phyloP scores from a whole-genome alignment of 1,140 invertebrate genomes.

The Oedothorax gibbosus region DNA sequence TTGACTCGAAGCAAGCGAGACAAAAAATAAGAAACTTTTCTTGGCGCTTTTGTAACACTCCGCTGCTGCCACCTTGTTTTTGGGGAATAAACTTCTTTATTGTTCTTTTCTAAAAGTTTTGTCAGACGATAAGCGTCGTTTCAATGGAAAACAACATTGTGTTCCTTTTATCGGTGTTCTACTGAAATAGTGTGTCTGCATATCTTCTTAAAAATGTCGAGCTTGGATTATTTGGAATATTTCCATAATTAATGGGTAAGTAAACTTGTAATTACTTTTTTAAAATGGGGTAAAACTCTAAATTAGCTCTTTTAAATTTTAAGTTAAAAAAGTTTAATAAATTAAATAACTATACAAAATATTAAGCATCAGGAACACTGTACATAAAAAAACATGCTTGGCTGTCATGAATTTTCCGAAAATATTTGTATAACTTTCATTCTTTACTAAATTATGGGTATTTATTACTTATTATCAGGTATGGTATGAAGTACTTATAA shows the following conservation, averaged over 20 bases:
- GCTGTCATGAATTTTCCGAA: too few relatives aligned
- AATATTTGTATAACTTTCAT: too few relatives aligned
- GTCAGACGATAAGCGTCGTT: slow-evolving; percentile 18
- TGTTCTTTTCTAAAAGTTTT: neutral
- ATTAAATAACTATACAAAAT: too few relatives aligned
- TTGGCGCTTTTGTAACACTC: neutral
- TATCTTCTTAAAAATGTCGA: slow-evolving; percentile 9
- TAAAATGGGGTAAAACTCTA: too few relatives aligned
- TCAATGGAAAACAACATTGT: slow-evolving; percentile 22
- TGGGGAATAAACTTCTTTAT: slow-evolving; percentile 22
- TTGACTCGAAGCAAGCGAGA: slow-evolving; percentile 2
- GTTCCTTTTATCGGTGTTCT: neutral
- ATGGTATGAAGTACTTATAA: too few relatives aligned
- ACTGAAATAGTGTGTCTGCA: neutral
- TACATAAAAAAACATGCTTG: too few relatives aligned
- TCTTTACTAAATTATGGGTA: too few relatives aligned
- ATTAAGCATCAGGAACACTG: too few relatives aligned
- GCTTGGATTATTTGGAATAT: slow-evolving; percentile 35
- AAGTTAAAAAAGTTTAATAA: too few relatives aligned
- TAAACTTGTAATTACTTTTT: neutral
- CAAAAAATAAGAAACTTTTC: slow-evolving; percentile 5
- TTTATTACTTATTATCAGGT: too few relatives aligned
- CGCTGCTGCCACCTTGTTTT: too few relatives aligned
- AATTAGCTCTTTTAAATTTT: too few relatives aligned
- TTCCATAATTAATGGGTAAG: slow-evolving; percentile 38